A percentile compares a stretch with the other conserved stretches of the same genome.
Conservation (phyloP, 1,140 invertebrate genomes). For the Dufourea novaeangliae region DNA sequence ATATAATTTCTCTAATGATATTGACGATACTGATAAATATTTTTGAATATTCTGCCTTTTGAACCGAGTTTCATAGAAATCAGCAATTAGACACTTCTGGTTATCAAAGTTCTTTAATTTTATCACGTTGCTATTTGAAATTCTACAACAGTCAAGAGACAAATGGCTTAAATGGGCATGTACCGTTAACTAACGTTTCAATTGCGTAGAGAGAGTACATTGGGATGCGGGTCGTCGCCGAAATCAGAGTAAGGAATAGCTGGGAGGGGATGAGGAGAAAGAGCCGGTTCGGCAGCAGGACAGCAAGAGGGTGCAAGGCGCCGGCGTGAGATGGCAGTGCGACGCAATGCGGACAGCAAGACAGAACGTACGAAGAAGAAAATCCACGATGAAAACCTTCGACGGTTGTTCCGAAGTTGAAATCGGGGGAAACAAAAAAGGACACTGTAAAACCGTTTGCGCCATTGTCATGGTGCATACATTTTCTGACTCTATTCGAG, state of each 20-base stretch:
- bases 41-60: no score
- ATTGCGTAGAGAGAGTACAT: not conserved
- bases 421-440: not conserved
- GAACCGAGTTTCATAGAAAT: no score
- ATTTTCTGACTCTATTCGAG: no score
- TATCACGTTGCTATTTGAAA: no score
- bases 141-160: no score
- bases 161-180: not conserved
- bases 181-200: constrained; percentile 15
- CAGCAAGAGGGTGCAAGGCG: constrained; percentile 45
- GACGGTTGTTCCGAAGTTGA: not conserved
- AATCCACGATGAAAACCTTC: not conserved
- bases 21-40: no score
- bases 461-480: no score
- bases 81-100: no score
- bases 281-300: not conserved
- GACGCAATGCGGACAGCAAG: constrained; percentile 61
- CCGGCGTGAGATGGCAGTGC: constrained; percentile 54
- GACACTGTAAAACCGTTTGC: no score
- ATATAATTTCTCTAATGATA: no score
- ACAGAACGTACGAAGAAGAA: constrained; percentile 15
- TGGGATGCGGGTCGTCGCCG: constrained; percentile 16
- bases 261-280: not conserved
- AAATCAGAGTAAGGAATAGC: constrained; percentile 7
- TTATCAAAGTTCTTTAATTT: no score